Base-by-base conservation (phyloP, 2,888 invertebrate genomes). In the Desoria tigrina region DNA sequence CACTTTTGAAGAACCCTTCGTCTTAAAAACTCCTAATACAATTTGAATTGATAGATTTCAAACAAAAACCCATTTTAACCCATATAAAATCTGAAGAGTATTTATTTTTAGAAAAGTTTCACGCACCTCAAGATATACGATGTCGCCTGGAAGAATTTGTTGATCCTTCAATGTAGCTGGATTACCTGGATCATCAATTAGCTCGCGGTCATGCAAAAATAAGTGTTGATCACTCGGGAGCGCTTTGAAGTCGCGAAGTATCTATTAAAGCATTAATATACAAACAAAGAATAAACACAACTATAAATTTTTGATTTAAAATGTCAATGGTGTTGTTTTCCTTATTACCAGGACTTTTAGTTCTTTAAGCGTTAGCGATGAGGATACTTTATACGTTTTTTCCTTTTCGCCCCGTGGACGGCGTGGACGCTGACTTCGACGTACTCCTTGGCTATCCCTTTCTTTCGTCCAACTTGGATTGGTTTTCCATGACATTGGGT, bases 321-420 rank as follows among this genome's bases (percentile, higher is more conserved):
- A 3, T 26, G 42, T 45, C 16, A 61, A 54, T 54, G 32, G 16
- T 28, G 6, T 23, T 11, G 6, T 24, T 26, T 24, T n/a, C n/a
- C n/a, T 11, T 39, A 39, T 11, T 71, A 80, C 80, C 78, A 78
- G 72, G 9, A 81, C 72, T 72, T 82, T 82, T 21, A 82, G 76
- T 42, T 81, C 80, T 67, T 79, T 78, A 2, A 82, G 74, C 1
- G 80, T 81, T 51, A 78, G 74, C 37, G 70, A 69, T 0, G 81
- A 81, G 0, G 80, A 79, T 0, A 81, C 79, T 54, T 70, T 77
- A 24, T 82, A 71, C 64, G 81, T 79, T 61, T 81, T 80, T 71
- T 81, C 81, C n/a, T n/a, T n/a, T n/a, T n/a, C n/a, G 6, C 81
- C 81, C 16, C 61, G 61, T 6, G 54, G 21, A 39, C 32, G 61